phyloP scores from a whole-genome alignment of 2,797 vertebrate genomes.

The Lateolabrax maculatus region DNA sequence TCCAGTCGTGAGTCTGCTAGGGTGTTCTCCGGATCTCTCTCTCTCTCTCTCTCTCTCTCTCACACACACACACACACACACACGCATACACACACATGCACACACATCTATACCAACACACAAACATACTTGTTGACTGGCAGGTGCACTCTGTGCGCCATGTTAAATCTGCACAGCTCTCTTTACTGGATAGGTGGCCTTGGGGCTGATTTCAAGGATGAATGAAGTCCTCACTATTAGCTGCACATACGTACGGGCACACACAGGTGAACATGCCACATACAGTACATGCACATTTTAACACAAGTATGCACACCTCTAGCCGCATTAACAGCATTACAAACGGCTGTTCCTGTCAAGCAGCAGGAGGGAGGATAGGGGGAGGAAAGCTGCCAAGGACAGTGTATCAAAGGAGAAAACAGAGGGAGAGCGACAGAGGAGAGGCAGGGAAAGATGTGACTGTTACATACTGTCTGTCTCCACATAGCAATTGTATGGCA shows the following conservation, averaged over 20 bases:
- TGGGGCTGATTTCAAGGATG: constrained; percentile 91
- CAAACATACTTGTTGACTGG: constrained; percentile 41
- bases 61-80: background rate
- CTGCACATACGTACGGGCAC: constrained; percentile 64
- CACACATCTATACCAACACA: background rate
- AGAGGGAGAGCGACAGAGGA: constrained; percentile 21
- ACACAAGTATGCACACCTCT: constrained; percentile 17
- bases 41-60: background rate
- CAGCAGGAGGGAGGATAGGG: constrained; percentile 42
- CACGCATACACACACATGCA: background rate
- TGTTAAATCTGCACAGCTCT: constrained; percentile 74
- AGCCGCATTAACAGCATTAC: constrained; percentile 29
- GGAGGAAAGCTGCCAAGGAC: constrained; percentile 34
- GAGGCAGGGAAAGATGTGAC: constrained; percentile 42
- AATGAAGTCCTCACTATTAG: constrained; percentile 92
- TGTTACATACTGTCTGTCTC: constrained; percentile 40
- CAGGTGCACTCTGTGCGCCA: constrained; percentile 31
- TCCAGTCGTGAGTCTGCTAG: constrained; percentile 20
- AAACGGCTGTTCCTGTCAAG: constrained; percentile 55
- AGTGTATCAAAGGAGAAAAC: constrained; percentile 35
- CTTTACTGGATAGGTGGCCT: constrained; percentile 89
- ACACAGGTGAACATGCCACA: constrained; percentile 20
- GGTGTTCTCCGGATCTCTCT: background rate
- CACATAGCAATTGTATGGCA: constrained; percentile 54
- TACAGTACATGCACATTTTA: constrained; percentile 1